phyloP scores from a whole-genome alignment of 2,888 invertebrate species.

The Tryphoninae sp. region DNA sequence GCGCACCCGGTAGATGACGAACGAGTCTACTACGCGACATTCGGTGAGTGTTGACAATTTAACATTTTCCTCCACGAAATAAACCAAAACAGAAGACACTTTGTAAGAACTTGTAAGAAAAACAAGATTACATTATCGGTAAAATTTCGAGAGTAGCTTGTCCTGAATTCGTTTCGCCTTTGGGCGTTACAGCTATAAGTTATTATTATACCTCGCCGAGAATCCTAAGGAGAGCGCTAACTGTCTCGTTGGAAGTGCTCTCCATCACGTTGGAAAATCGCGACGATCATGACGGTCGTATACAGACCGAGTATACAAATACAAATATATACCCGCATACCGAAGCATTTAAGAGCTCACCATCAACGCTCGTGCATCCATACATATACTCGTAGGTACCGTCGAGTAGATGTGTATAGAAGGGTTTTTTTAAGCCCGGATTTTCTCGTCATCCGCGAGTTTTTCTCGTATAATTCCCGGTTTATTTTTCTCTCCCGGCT shows the following conservation, averaged over 20 bases:
- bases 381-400: background rate
- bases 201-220: background rate
- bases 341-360: conserved; percentile 4
- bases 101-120: background rate
- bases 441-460: conserved; percentile 49
- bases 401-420: background rate
- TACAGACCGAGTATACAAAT: background rate
- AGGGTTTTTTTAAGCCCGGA: conserved; percentile 11
- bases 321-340: background rate
- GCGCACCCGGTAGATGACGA: background rate
- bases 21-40: background rate
- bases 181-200: background rate
- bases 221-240: background rate
- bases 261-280: conserved; percentile 2
- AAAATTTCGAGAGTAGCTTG: background rate
- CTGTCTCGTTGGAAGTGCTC: conserved; percentile 16
- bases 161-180: background rate
- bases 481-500: conserved; percentile 46
- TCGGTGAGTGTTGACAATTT: background rate
- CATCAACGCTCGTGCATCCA: conserved; percentile 17
- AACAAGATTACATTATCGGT: background rate
- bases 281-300: background rate
- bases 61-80: background rate
- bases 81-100: background rate
- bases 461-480: conserved; percentile 48